phyloP scores from a whole-genome alignment of 2,888 invertebrate genomes.

The Cosmorhoe ocellata region DNA sequence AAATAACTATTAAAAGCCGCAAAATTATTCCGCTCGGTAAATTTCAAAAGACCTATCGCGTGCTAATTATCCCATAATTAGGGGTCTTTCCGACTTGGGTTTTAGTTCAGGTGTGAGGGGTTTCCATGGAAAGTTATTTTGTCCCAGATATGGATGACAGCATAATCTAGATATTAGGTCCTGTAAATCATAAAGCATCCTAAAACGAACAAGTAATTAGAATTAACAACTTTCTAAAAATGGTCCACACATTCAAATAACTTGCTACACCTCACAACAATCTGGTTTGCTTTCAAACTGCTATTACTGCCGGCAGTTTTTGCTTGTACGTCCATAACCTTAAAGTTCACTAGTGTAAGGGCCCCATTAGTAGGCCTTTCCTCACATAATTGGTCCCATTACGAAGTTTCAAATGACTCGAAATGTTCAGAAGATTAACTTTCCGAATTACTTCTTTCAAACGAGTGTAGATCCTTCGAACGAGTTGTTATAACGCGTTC shows the following conservation, averaged over 20 bases:
- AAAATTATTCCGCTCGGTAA: neutral
- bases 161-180: too few relatives aligned
- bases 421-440: slow-evolving; percentile 10
- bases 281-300: neutral
- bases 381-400: slow-evolving; percentile 6
- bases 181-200: too few relatives aligned
- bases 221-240: too few relatives aligned
- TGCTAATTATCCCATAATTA: neutral
- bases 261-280: neutral
- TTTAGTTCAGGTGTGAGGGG: too few relatives aligned
- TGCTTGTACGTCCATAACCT: neutral
- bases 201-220: too few relatives aligned
- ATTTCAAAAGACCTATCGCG: neutral
- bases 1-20: neutral
- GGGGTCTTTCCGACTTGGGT: neutral
- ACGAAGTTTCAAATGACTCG: slow-evolving; percentile 14
- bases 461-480: slow-evolving; percentile 11
- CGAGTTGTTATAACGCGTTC: neutral
- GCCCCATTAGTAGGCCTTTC: slow-evolving; percentile 5
- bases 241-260: too few relatives aligned
- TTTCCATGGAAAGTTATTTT: too few relatives aligned
- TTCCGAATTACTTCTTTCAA: slow-evolving; percentile 6
- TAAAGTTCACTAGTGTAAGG: neutral
- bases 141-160: too few relatives aligned
- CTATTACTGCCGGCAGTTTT: neutral